phyloP scores from a whole-genome alignment of 2,888 invertebrate species.

The Pristionchus japonicus region DNA sequence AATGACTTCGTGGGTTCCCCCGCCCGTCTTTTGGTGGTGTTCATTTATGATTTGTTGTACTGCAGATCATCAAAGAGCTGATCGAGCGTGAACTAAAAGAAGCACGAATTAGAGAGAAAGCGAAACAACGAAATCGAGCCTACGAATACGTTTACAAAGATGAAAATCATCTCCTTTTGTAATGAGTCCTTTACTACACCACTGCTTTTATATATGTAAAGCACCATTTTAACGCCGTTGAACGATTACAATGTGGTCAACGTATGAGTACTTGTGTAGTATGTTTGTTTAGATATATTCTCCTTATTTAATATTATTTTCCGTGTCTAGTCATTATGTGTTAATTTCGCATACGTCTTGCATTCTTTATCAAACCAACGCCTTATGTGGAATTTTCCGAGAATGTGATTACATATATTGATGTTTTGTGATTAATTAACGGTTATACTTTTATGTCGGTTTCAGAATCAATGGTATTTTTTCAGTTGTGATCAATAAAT shows the following conservation, averaged over 20 bases:
- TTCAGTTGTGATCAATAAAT: background rate
- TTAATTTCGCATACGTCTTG: no score
- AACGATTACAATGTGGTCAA: no score
- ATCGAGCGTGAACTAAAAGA: conserved; percentile 16
- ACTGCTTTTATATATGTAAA: background rate
- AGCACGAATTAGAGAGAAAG: background rate
- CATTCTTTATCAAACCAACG: background rate
- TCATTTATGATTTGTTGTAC: background rate
- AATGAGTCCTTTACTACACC: background rate
- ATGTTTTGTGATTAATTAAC: background rate
- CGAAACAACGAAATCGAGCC: background rate
- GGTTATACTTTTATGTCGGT: background rate
- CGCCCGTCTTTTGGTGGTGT: no score
- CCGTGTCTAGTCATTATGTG: no score
- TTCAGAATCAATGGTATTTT: background rate
- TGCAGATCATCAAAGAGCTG: conserved; percentile 31
- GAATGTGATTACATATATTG: background rate
- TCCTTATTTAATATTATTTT: no score
- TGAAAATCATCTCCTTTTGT: background rate
- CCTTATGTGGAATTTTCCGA: background rate
- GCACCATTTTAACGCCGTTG: no score
- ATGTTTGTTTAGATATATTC: no score
- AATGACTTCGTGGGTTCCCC: no score
- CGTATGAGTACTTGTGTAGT: no score
- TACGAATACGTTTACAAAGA: conserved; percentile 22